Percentiles rank a stretch among this genome's conserved stretches.
Evolutionary conservation across 2,113 vertebrate species (phyloP).

Genomic region (Bos javanicus): DNA sequence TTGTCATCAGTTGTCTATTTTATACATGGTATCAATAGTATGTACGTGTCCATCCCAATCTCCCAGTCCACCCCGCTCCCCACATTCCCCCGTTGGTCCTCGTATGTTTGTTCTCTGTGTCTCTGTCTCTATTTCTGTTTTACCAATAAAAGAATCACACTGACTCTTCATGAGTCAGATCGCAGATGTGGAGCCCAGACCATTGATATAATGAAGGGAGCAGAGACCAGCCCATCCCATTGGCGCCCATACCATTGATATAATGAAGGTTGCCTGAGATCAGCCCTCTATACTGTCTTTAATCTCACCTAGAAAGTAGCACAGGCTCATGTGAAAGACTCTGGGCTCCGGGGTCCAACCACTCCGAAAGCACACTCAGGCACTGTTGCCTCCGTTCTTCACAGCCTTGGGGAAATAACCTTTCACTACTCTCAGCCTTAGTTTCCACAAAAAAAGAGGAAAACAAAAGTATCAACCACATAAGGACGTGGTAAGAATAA

Average conservation of each 20-base stretch:
- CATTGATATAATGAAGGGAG: not conserved
- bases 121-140: not conserved
- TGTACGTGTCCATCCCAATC: not conserved
- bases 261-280: rapidly evolving
- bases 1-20: not conserved
- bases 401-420: not conserved
- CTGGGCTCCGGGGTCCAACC: no score
- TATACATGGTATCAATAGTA: not conserved
- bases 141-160: not conserved
- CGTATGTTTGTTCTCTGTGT: rapidly evolving
- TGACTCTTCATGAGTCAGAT: not conserved
- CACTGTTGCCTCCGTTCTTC: not conserved
- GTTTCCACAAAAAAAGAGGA: not conserved
- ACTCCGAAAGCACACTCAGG: no score
- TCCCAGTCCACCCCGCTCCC: not conserved
- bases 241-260: rapidly evolving
- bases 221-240: rapidly evolving
- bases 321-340: rapidly evolving
- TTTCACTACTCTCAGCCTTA: not conserved
- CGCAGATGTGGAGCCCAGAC: rapidly evolving
- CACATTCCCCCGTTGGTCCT: not conserved
- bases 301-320: not conserved
- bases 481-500: not conserved
- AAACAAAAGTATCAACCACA: not conserved
- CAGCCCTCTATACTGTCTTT: rapidly evolving